Base-by-base conservation (phyloP, 2,888 invertebrate genomes). In the Chymomyza fuscimana region DNA sequence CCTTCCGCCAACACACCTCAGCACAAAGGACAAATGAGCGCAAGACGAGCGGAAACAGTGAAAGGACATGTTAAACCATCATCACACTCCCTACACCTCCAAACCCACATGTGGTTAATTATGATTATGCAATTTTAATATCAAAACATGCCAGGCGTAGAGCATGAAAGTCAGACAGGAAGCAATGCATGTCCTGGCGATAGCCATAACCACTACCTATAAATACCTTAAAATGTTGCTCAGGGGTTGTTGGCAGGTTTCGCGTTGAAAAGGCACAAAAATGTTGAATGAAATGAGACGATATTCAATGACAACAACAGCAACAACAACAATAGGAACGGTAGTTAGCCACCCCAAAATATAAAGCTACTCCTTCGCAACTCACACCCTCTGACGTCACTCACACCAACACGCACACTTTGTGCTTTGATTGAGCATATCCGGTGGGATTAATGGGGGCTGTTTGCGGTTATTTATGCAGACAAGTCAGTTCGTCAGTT, bases 381-480 rank as follows among this genome's bases (percentile, higher is more conserved):
- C 68, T 67, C 81, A 78, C 81, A 74, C 81, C 63, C 79, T 74
- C 54, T 65, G n/a, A 61, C 52, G 25, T 62, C 63, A 69, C 63
- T 60, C 64, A 67, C 75, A 72, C 74, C 68, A 69, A 73, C 76
- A 80, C 77, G 77, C 81, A 80, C 82, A 80, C 82, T 86, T 88
- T 86, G 78, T 82, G 88, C 86, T 88, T 87, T 90, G 90, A 91
- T 91, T 90, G 91, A 91, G 87, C 87, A 89, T 89, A 90, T 91
- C 91, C 91, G 87, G 81, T 83, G 91, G 90, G 89, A 90, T 90
- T 89, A 90, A 81, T 86, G 79, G 81, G 81, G 83, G 82, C 74
- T 81, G 79, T 77, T 78, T 80, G 81, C 65, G 77, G 81, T 72
- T 80, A 78, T 73, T 73, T 72, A 73, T 79, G 75, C 76, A 70